Evolutionary conservation across 2,888 invertebrate genomes (phyloP).

Genomic region (Pollenia labialis): DNA sequence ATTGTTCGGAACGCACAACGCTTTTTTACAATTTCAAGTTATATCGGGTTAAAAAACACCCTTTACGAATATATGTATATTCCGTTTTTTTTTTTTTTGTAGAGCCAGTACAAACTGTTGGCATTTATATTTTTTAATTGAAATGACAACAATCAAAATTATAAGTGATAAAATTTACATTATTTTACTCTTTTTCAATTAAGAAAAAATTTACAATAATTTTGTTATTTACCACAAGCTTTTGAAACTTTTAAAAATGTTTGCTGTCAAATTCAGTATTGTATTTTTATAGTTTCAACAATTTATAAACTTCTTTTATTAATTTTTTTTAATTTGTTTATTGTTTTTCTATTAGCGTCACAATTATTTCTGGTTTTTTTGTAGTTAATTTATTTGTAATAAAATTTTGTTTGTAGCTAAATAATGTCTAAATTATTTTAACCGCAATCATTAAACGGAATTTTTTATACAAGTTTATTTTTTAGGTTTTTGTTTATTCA

Average conservation of each 20-base stretch:
- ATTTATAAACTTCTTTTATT: constrained; percentile 1
- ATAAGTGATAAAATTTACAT: background rate
- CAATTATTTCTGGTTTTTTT: background rate
- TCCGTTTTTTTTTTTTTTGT: too few species aligned
- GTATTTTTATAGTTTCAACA: background rate
- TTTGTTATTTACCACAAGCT: too few species aligned
- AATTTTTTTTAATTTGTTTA: background rate
- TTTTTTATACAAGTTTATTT: background rate
- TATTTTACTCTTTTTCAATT: constrained; percentile 1
- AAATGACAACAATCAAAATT: background rate
- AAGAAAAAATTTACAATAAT: constrained; percentile 3
- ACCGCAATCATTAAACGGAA: background rate
- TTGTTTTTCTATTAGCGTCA: background rate
- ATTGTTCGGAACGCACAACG: too few species aligned
- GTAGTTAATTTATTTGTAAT: background rate
- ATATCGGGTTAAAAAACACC: too few species aligned
- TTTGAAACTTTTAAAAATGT: background rate
- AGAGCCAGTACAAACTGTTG: background rate
- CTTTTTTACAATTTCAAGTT: too few species aligned
- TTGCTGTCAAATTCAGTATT: background rate
- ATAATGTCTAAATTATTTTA: background rate
- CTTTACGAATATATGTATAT: too few species aligned
- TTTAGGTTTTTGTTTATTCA: background rate
- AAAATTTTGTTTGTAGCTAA: background rate
- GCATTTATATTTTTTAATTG: background rate